phyloP scores from a whole-genome alignment of 2,113 vertebrate species.

The Panthera leo region DNA sequence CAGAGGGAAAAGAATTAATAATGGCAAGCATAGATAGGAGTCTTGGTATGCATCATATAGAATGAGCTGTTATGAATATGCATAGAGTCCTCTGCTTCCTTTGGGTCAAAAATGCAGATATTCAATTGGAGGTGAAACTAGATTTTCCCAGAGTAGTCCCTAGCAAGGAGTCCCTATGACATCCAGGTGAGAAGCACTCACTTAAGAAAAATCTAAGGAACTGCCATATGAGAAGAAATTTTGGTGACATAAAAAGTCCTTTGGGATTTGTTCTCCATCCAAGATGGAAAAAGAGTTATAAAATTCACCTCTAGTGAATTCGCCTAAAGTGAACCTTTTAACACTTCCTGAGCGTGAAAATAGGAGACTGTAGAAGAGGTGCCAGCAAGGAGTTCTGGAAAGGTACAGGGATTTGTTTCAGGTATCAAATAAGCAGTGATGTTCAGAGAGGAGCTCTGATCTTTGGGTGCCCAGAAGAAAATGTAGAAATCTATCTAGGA shows the following conservation, averaged over 20 bases:
- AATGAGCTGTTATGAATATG: background rate
- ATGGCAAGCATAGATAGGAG: rapidly evolving
- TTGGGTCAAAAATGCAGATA: background rate
- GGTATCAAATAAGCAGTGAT: background rate
- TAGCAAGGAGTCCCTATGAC: background rate
- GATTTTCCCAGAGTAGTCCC: background rate
- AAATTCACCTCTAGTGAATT: background rate
- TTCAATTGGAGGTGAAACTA: background rate
- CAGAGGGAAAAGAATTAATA: background rate
- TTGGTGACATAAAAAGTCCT: background rate
- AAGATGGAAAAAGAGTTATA: background rate
- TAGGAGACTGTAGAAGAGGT: background rate
- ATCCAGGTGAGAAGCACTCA: background rate
- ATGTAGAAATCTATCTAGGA: background rate
- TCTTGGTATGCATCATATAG: background rate
- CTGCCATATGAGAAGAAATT: background rate
- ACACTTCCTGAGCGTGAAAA: background rate
- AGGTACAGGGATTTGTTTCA: background rate
- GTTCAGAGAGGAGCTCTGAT: background rate
- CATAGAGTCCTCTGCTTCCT: background rate
- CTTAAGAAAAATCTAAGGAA: background rate
- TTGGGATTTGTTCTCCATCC: background rate
- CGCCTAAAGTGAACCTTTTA: background rate
- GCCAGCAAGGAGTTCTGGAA: background rate
- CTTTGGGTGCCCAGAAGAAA: background rate